Conservation (phyloP, 2,797 vertebrate species). For the Chloroceryle inda region DNA sequence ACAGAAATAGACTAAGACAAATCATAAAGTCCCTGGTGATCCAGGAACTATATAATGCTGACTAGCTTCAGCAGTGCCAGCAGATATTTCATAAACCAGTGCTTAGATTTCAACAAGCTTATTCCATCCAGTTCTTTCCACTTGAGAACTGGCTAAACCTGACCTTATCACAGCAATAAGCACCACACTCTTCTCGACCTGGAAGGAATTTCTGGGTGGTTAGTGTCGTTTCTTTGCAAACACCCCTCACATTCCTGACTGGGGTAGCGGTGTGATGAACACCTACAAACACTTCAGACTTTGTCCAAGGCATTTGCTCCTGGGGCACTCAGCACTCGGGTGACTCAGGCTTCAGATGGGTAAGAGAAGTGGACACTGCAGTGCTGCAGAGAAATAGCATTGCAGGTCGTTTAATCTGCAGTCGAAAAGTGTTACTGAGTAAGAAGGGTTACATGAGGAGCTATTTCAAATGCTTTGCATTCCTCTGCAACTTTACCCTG, state of each 20-base stretch:
- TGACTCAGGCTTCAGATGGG: background rate
- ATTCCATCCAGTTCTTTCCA: background rate
- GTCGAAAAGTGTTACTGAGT: background rate
- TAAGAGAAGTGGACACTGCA: rapidly evolving
- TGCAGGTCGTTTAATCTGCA: background rate
- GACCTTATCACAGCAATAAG: background rate
- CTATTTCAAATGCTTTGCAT: constrained; percentile 7
- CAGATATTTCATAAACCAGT: constrained; percentile 71
- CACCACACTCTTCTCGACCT: background rate
- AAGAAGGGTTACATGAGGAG: background rate
- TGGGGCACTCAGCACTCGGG: rapidly evolving
- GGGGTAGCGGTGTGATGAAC: background rate
- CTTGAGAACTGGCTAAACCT: background rate
- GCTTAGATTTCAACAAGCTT: constrained; percentile 60
- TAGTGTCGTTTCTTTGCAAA: background rate
- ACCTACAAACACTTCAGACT: background rate
- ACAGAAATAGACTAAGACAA: constrained; percentile 79
- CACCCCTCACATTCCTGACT: background rate
- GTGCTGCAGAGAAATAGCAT: rapidly evolving
- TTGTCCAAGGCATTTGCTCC: rapidly evolving
- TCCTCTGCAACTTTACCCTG: background rate
- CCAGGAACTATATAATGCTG: constrained; percentile 74
- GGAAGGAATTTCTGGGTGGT: background rate
- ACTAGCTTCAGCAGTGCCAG: constrained; percentile 64
- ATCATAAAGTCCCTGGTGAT: constrained; percentile 76